Percentiles rank a stretch among this genome's conserved stretches.
These are phyloP conservation scores for Trichogramma pretiosum DNA, from an alignment of 1,140 invertebrate species.

Conservation along the genomic window DNA sequence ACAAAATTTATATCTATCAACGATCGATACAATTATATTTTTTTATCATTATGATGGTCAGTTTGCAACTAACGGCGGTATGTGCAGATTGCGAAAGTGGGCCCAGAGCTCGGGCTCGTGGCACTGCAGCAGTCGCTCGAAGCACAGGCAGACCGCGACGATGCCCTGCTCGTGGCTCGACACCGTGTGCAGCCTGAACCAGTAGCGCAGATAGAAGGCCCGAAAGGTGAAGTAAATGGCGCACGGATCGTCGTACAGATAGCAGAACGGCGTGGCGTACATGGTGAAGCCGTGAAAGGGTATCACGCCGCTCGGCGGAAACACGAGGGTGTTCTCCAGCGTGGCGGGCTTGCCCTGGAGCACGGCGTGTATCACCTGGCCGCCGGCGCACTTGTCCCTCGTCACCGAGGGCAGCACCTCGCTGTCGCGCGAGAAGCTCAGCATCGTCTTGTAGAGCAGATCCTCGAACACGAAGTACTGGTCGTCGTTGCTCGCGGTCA, in stretches of 20 bases:
- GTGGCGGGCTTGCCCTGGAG: slow-evolving; percentile 64
- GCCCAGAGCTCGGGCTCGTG: slow-evolving; percentile 83
- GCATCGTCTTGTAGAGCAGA: slow-evolving; percentile 84
- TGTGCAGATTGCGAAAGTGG: slow-evolving; percentile 77
- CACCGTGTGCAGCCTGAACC: slow-evolving; percentile 83
- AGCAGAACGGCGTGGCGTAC: slow-evolving; percentile 94
- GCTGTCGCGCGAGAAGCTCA: slow-evolving; percentile 87
- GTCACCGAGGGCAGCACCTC: slow-evolving; percentile 64
- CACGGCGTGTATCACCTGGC: slow-evolving; percentile 48
- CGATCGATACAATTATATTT: background rate
- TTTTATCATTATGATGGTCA: too few species aligned
- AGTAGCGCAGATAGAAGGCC: slow-evolving; percentile 85
- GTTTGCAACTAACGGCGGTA: slow-evolving; percentile 89
- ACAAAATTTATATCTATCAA: background rate
- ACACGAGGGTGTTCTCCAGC: slow-evolving; percentile 62
- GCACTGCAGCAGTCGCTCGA: slow-evolving; percentile 83
- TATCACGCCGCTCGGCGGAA: slow-evolving; percentile 89
- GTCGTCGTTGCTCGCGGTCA: slow-evolving; percentile 93
- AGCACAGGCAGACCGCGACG: slow-evolving; percentile 70
- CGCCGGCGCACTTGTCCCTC: slow-evolving; percentile 43
- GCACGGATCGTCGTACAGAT: slow-evolving; percentile 80
- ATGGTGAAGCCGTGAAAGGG: slow-evolving; percentile 96
- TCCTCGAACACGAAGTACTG: slow-evolving; percentile 98
- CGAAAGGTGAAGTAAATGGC: slow-evolving; percentile 83
- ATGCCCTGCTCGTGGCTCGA: slow-evolving; percentile 86